Conservation (phyloP, 2,113 vertebrate species). For the Loxodonta africana region DNA sequence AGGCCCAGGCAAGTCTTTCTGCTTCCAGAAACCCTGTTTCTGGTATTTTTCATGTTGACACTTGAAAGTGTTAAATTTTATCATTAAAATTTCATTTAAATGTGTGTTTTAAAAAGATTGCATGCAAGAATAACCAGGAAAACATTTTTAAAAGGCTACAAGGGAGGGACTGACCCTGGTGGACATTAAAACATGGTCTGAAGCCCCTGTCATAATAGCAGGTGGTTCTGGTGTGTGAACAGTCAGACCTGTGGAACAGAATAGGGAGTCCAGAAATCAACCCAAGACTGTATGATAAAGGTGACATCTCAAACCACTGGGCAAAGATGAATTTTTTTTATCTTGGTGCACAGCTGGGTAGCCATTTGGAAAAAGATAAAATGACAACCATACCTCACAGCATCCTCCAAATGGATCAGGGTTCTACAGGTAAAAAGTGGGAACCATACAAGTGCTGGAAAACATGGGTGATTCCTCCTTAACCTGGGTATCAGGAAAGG, state of each 20-base stretch:
- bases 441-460: background rate
- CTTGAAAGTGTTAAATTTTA: background rate
- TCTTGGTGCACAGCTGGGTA: background rate
- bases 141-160: background rate
- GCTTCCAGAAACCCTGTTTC: background rate
- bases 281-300: background rate
- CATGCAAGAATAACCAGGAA: background rate
- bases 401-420: background rate
- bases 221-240: background rate
- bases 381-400: background rate
- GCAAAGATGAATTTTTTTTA: background rate
- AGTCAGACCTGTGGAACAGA: background rate
- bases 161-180: background rate
- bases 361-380: background rate
- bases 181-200: background rate
- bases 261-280: background rate
- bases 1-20: background rate
- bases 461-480: background rate
- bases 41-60: conserved; percentile 32
- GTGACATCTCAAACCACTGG: background rate
- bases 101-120: background rate
- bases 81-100: conserved; percentile 17
- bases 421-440: background rate
- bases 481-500: background rate
- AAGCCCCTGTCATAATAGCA: background rate